Evolutionary conservation across 2,888 invertebrate genomes (phyloP).

Genomic region (Noctuana brunneofusca): DNA sequence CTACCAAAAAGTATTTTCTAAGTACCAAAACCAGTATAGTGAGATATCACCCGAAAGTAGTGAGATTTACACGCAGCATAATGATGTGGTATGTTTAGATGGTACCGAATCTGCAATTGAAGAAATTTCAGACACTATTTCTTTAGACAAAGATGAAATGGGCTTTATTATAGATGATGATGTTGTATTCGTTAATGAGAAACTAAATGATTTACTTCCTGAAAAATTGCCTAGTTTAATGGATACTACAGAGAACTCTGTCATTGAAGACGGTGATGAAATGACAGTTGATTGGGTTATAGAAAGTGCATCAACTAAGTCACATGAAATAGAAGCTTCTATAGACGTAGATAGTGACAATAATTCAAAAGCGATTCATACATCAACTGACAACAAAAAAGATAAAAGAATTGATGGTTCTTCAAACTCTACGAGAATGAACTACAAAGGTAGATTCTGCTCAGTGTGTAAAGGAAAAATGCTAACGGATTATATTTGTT

Average conservation of each 20-base stretch:
- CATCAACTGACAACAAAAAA: background rate
- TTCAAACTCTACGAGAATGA: background rate
- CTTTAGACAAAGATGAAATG: background rate
- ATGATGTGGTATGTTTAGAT: background rate
- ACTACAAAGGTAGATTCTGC: background rate
- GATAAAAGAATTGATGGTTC: background rate
- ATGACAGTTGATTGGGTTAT: background rate
- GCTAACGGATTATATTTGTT: constrained; percentile 15
- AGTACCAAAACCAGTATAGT: background rate
- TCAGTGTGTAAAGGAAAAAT: background rate
- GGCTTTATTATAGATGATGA: background rate
- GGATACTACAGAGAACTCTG: background rate
- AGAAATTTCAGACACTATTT: background rate
- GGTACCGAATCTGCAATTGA: background rate
- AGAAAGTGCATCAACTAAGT: no score
- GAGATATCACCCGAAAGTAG: background rate
- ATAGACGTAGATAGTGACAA: background rate
- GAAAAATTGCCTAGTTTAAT: background rate
- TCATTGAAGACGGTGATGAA: background rate
- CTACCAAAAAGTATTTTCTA: background rate
- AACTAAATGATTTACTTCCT: background rate
- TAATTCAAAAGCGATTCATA: background rate
- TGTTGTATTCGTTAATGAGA: background rate
- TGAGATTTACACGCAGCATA: background rate
- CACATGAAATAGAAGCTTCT: background rate